Evolutionary conservation across 2,888 invertebrate species (phyloP).

Genomic region (Heteropelma amictum): DNA sequence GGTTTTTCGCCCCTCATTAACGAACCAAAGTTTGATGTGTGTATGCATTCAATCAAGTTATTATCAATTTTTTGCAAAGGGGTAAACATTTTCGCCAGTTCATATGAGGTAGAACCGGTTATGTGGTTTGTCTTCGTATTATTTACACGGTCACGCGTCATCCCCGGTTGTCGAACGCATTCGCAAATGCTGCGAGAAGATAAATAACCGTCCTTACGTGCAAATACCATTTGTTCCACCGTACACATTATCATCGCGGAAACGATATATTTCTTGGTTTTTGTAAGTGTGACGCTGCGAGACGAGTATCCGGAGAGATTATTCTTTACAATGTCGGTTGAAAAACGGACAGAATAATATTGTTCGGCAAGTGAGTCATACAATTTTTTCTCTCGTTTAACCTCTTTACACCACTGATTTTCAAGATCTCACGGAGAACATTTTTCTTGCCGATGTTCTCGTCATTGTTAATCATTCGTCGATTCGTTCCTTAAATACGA

Average conservation of each 20-base stretch:
- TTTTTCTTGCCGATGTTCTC: background rate
- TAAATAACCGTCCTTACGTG: background rate
- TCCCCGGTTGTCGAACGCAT: background rate
- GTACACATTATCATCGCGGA: background rate
- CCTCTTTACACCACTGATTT: background rate
- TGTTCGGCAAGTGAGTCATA: conserved; percentile 12
- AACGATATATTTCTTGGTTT: conserved; percentile 4
- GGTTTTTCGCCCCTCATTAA: background rate
- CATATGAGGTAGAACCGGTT: conserved; percentile 23
- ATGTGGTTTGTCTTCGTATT: conserved; percentile 15
- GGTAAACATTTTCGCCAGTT: background rate
- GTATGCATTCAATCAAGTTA: background rate
- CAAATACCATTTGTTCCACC: background rate
- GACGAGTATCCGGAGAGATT: background rate
- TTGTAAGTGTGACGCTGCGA: background rate
- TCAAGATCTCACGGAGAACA: background rate
- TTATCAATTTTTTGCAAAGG: background rate
- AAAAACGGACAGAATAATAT: background rate
- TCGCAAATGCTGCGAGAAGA: background rate
- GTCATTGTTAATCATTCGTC: too few species aligned
- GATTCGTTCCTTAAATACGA: too few species aligned
- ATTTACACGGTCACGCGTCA: conserved; percentile 37
- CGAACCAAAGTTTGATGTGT: background rate
- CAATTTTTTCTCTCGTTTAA: background rate
- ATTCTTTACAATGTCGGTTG: background rate